Conservation (phyloP, 1,140 invertebrate genomes). For the Drosophila pallidifrons region DNA sequence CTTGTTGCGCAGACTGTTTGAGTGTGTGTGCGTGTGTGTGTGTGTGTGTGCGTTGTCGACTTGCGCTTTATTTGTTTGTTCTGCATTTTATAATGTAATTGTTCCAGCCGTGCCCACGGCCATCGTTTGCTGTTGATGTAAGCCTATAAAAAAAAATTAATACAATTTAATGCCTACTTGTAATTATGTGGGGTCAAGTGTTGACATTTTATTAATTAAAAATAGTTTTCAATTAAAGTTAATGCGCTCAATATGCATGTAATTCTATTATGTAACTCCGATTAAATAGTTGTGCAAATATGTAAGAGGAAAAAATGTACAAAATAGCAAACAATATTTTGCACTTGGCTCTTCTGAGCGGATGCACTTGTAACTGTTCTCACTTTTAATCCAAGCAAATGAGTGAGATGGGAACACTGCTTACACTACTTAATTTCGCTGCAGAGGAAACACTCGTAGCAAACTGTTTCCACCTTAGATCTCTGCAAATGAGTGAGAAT, state of each 20-base stretch:
- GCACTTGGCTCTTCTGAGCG: background rate
- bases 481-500: too few relatives aligned
- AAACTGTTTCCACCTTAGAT: too few relatives aligned
- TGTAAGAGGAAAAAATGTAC: constrained; percentile 6
- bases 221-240: constrained; percentile 81
- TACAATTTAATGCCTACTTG: constrained; percentile 62
- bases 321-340: background rate
- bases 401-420: too few relatives aligned
- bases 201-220: constrained; percentile 82
- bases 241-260: constrained; percentile 79
- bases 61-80: constrained; percentile 61
- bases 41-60: background rate
- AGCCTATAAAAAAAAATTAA: constrained; percentile 13
- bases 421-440: too few relatives aligned
- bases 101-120: background rate
- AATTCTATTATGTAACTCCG: constrained; percentile 59
- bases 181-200: constrained; percentile 65
- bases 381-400: too few relatives aligned
- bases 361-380: too few relatives aligned
- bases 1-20: constrained; percentile 6
- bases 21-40: too few relatives aligned
- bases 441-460: too few relatives aligned
- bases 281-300: constrained; percentile 38
- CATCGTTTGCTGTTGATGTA: constrained; percentile 21
- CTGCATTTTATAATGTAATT: constrained; percentile 71